Evolutionary conservation across 1,140 invertebrate genomes (phyloP).

Genomic region (Drosophila lacertosa): DNA sequence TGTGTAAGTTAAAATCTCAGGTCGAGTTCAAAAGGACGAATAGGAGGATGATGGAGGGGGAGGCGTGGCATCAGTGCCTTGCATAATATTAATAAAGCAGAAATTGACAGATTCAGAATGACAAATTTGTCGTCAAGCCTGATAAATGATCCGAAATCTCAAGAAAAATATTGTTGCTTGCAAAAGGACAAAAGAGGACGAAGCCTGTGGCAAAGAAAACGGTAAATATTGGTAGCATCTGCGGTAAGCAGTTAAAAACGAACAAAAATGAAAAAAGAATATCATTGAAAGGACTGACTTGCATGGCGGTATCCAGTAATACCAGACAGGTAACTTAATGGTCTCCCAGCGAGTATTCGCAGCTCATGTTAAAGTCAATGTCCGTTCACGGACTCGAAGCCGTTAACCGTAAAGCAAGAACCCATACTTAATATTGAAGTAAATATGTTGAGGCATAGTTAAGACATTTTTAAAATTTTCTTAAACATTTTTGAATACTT

Average conservation of each 20-base stretch:
- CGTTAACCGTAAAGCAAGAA: too few species aligned
- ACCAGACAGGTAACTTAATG: constrained; percentile 52
- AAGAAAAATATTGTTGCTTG: constrained; percentile 71
- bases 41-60: neutral
- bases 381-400: constrained; percentile 23
- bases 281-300: constrained; percentile 40
- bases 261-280: constrained; percentile 61
- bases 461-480: too few species aligned
- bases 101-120: constrained; percentile 83
- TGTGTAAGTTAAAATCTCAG: constrained; percentile 69
- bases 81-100: constrained; percentile 82
- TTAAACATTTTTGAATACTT: too few species aligned
- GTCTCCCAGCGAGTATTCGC: constrained; percentile 39
- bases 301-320: too few species aligned
- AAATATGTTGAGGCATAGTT: too few species aligned
- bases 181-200: constrained; percentile 40
- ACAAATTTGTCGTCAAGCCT: constrained; percentile 81
- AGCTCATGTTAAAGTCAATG: constrained; percentile 6
- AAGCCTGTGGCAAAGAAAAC: constrained; percentile 30
- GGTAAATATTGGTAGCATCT: constrained; percentile 80
- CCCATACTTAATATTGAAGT: too few species aligned
- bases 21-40: neutral
- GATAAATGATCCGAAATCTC: constrained; percentile 80
- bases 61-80: constrained; percentile 30
- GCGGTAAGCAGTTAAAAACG: constrained; percentile 70